phyloP scores from a whole-genome alignment of 2,113 vertebrate genomes.

The Periophthalmodon schlosseri region DNA sequence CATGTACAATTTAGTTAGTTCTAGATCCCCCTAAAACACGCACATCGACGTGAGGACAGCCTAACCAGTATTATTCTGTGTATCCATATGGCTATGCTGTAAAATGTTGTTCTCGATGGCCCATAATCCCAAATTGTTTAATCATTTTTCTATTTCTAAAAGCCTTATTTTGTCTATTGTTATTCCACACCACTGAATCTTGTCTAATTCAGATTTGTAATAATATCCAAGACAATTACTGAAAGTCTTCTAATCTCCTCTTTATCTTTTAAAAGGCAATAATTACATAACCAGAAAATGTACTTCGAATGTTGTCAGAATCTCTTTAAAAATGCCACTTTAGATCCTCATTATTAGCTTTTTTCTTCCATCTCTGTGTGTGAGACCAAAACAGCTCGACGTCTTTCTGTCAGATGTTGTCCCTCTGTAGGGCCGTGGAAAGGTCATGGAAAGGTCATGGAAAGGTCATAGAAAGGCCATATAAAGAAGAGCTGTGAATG shows the following conservation, averaged over 20 bases:
- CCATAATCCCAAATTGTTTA: too few relatives aligned
- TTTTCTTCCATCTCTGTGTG: conserved; percentile 25
- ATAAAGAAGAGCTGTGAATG: too few relatives aligned
- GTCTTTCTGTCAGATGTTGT: conserved; percentile 32
- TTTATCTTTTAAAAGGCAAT: conserved; percentile 50
- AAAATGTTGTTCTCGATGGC: too few relatives aligned
- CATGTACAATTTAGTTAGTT: too few relatives aligned
- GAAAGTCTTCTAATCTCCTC: conserved; percentile 35
- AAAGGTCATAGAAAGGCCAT: neutral
- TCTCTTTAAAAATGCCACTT: conserved; percentile 61
- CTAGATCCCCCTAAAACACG: too few relatives aligned
- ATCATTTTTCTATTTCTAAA: neutral
- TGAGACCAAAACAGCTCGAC: conserved; percentile 31
- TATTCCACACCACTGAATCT: neutral
- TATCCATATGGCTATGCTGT: too few relatives aligned
- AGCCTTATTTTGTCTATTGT: neutral
- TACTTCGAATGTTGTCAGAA: conserved; percentile 40
- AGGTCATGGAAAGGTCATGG: conserved; percentile 30
- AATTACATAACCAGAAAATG: conserved; percentile 48
- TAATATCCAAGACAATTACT: conserved; percentile 18
- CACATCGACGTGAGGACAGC: too few relatives aligned
- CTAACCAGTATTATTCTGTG: too few relatives aligned
- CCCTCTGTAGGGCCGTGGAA: neutral
- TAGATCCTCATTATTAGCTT: conserved; percentile 43
- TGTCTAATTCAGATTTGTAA: neutral